Evolutionary conservation across 2,113 vertebrate species (phyloP).

Genomic region (Oncorhynchus mykiss): DNA sequence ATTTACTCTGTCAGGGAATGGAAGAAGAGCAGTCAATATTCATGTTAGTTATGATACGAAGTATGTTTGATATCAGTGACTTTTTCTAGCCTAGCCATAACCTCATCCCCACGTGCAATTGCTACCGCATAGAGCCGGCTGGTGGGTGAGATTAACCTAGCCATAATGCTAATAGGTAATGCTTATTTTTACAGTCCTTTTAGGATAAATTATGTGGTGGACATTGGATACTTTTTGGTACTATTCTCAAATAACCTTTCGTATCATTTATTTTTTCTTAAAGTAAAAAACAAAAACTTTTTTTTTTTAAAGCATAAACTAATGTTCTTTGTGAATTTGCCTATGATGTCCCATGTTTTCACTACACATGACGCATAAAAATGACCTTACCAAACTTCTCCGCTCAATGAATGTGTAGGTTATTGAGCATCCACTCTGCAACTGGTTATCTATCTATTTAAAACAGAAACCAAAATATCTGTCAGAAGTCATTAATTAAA

Average conservation of each 20-base stretch:
- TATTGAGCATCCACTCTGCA: conserved; percentile 73
- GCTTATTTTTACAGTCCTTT: too few relatives aligned
- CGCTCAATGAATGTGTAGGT: conserved; percentile 74
- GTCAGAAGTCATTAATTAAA: background rate
- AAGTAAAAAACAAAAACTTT: conserved; percentile 13
- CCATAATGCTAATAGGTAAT: too few relatives aligned
- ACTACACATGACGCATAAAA: conserved; percentile 10
- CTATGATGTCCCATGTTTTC: too few relatives aligned
- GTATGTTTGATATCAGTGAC: too few relatives aligned
- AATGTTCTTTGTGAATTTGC: too few relatives aligned
- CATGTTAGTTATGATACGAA: background rate
- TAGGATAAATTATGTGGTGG: too few relatives aligned
- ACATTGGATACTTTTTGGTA: too few relatives aligned
- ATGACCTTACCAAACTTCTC: conserved; percentile 69
- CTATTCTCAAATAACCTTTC: background rate
- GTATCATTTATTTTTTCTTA: background rate
- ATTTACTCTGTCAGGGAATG: conserved; percentile 65
- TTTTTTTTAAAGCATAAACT: too few relatives aligned
- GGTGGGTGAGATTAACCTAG: too few relatives aligned
- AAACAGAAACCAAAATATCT: conserved; percentile 10
- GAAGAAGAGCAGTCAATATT: background rate
- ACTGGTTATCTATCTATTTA: conserved; percentile 75
- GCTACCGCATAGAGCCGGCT: too few relatives aligned
- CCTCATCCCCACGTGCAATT: too few relatives aligned
- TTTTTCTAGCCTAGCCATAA: too few relatives aligned